A percentile compares a stretch with the other conserved stretches of the same genome.
Conservation (phyloP, 2,888 invertebrate species). For the Thyatira batis region DNA sequence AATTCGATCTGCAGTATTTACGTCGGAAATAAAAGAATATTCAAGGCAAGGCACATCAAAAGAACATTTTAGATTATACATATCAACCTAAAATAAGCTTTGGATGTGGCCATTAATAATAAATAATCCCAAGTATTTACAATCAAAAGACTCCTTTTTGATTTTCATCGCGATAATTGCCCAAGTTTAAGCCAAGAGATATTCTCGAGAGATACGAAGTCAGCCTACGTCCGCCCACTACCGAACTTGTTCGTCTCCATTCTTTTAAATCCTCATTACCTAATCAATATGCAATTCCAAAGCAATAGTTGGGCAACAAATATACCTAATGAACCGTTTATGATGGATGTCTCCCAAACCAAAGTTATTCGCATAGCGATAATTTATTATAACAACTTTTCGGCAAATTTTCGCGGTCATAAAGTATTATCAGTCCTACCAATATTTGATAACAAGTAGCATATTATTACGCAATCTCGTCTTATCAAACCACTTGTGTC, state of each 20-base stretch:
- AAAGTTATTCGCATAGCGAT: not conserved
- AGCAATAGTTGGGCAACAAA: not conserved
- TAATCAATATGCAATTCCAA: not conserved
- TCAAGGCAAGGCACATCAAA: too few relatives aligned
- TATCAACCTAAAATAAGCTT: not conserved
- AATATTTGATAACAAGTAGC: not conserved
- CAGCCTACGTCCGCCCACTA: not conserved
- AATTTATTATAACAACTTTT: not conserved
- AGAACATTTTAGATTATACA: not conserved
- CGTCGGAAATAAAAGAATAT: not conserved
- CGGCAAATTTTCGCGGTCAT: not conserved
- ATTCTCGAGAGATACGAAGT: not conserved
- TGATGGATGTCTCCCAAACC: not conserved
- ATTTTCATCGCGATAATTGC: not conserved
- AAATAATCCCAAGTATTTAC: too few relatives aligned
- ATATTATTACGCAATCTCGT: constrained; percentile 1
- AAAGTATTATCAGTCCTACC: not conserved
- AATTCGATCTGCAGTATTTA: not conserved
- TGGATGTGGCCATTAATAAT: too few relatives aligned
- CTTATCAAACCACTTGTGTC: not conserved
- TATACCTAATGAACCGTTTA: not conserved
- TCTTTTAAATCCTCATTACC: not conserved
- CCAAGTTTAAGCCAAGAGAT: not conserved
- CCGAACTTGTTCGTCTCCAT: not conserved
- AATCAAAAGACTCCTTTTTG: too few relatives aligned